Conservation (phyloP, 2,113 vertebrate species). For the Mixornis gularis region DNA sequence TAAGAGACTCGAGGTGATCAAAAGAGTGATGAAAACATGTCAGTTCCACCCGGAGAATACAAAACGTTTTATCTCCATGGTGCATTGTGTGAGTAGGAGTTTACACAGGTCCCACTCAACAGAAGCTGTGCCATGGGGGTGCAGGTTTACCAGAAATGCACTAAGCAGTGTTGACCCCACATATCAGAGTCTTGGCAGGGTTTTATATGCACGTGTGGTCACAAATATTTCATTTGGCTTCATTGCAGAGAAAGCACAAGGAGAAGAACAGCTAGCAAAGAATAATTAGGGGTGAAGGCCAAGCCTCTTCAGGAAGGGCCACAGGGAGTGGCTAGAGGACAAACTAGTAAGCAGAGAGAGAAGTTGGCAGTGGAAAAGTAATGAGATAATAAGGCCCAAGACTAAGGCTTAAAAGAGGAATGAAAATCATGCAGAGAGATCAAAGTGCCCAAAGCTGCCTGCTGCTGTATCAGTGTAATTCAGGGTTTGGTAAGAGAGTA, state of each 20-base stretch:
- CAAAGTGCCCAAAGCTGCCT: slow-evolving; percentile 13
- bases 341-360: neutral
- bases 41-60: slow-evolving; percentile 22
- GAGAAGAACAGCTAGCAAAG: neutral
- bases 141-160: neutral
- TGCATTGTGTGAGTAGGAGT: neutral
- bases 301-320: neutral
- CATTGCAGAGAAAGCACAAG: neutral
- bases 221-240: neutral
- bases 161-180: neutral
- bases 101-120: rapidly evolving
- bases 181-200: neutral
- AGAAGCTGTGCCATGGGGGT: neutral
- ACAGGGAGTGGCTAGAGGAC: neutral
- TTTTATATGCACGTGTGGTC: neutral
- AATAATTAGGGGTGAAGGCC: neutral
- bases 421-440: slow-evolving; percentile 4
- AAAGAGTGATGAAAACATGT: slow-evolving; percentile 40
- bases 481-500: neutral
- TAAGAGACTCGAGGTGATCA: slow-evolving; percentile 11
- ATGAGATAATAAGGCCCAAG: neutral
- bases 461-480: neutral
- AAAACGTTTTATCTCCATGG: neutral
- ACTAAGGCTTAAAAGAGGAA: neutral
- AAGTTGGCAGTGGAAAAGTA: neutral